phyloP scores from a whole-genome alignment of 2,888 invertebrate genomes.

The Labia minor region DNA sequence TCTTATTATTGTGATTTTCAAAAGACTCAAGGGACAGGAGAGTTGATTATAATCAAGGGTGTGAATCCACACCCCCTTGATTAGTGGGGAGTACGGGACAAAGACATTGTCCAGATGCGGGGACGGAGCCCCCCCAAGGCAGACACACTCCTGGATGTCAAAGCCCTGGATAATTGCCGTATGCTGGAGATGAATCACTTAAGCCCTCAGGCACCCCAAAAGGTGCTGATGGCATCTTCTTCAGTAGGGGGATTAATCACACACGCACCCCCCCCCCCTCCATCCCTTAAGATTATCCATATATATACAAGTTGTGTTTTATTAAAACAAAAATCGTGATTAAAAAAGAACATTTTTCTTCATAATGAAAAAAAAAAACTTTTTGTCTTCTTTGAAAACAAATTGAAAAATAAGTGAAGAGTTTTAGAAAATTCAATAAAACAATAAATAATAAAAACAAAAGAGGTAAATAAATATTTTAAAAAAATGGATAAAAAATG shows the following conservation, averaged over 20 bases:
- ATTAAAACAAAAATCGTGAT: too few relatives aligned
- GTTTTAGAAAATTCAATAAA: too few relatives aligned
- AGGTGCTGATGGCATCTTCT: slow-evolving; percentile 8
- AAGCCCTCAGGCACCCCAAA: background rate
- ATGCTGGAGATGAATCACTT: slow-evolving; percentile 7
- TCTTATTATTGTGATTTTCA: too few relatives aligned
- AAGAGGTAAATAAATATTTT: too few relatives aligned
- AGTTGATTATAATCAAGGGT: background rate
- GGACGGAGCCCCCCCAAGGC: background rate
- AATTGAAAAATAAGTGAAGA: too few relatives aligned
- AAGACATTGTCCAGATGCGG: slow-evolving; percentile 7
- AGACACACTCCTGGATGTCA: background rate
- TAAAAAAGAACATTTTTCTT: too few relatives aligned
- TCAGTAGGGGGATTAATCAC: background rate
- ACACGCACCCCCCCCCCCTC: background rate
- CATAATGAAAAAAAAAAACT: too few relatives aligned
- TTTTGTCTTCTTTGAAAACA: too few relatives aligned
- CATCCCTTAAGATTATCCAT: too few relatives aligned
- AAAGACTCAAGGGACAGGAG: background rate
- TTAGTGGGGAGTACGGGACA: background rate
- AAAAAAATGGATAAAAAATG: too few relatives aligned
- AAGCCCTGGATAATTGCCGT: slow-evolving; percentile 8
- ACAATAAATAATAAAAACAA: too few relatives aligned
- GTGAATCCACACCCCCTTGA: background rate
- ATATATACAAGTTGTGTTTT: too few relatives aligned